Conservation (phyloP, 2,113 vertebrate species). For the Alethe diademata region DNA sequence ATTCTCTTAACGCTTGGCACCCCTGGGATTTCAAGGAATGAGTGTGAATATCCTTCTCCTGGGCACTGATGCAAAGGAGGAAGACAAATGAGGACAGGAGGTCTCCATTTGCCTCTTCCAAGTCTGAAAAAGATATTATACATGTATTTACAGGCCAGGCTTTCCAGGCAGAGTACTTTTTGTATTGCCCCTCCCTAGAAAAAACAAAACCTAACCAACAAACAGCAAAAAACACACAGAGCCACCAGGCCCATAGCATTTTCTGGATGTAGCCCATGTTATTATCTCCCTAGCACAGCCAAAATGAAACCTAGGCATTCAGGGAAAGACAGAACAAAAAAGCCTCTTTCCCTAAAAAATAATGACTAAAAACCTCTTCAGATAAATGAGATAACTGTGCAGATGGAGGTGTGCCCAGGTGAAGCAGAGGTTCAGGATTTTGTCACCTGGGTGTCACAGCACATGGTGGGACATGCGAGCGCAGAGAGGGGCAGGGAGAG, state of each 20-base stretch:
- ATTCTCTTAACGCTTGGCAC: accelerated
- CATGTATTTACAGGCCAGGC: not conserved
- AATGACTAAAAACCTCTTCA: not conserved
- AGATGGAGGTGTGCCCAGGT: not conserved
- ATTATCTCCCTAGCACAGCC: not conserved
- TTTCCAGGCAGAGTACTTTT: not conserved
- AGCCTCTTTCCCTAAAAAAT: not conserved
- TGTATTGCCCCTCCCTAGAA: not conserved
- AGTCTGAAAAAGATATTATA: not conserved
- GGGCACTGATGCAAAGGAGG: not conserved
- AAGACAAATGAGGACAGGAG: slow-evolving; percentile 20
- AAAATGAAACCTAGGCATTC: not conserved
- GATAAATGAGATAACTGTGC: not conserved
- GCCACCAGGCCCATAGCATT: not conserved
- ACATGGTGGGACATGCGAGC: accelerated
- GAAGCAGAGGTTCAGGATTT: not conserved
- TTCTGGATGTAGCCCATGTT: not conserved
- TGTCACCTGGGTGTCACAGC: not conserved
- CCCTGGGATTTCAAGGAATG: not conserved
- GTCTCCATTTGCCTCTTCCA: not conserved
- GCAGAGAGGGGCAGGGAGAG: not conserved
- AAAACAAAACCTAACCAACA: not conserved
- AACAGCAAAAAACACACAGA: not conserved
- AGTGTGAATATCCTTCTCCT: not conserved
- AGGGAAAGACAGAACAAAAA: not conserved